phyloP scores from a whole-genome alignment of 2,113 vertebrate genomes.

The Thermophis baileyi region DNA sequence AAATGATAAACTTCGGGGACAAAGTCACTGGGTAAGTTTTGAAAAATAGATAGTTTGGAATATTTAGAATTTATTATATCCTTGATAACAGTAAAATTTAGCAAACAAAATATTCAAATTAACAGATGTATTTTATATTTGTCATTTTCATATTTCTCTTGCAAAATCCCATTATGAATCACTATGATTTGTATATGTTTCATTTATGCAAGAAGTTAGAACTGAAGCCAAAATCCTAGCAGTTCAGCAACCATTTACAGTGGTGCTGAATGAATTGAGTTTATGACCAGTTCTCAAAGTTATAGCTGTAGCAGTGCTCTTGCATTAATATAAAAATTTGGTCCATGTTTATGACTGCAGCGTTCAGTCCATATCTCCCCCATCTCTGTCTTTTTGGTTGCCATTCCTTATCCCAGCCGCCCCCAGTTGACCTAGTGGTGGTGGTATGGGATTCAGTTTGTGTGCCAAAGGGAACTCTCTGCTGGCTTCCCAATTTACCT shows the following conservation, averaged over 20 bases:
- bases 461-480: neutral
- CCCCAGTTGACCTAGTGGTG: neutral
- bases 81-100: neutral
- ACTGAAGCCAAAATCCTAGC: neutral
- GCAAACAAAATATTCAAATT: neutral
- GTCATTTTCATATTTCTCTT: neutral
- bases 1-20: constrained; percentile 94
- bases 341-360: neutral
- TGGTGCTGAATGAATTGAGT: neutral
- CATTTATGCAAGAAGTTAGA: neutral
- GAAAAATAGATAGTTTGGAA: neutral
- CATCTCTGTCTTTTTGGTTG: neutral
- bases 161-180: neutral
- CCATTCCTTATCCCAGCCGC: neutral
- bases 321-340: neutral
- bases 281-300: neutral
- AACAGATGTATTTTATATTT: neutral
- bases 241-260: neutral
- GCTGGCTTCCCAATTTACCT: too few relatives aligned
- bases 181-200: neutral
- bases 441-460: neutral
- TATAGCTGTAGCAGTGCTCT: neutral
- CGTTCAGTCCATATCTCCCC: neutral
- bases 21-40: constrained; percentile 92
- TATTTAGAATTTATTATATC: neutral